Base-by-base conservation (phyloP, 35 echinoderm and acorn worm species). In the Heliocidaris erythrogramma region DNA sequence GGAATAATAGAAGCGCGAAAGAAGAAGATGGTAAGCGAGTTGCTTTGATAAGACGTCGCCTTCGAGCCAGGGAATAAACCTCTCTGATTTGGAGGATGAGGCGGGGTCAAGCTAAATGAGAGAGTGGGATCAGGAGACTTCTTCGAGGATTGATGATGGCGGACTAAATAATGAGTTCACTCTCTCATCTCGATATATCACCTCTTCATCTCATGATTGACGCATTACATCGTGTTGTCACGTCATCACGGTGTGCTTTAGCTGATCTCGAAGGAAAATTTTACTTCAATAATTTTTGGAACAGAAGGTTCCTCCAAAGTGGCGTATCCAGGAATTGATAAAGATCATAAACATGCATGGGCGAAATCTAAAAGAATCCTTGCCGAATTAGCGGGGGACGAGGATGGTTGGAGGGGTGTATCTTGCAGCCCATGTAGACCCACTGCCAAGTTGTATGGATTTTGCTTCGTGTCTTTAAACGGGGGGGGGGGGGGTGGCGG, bases 81-180 rank as follows among this genome's bases (percentile, higher is more conserved):
- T 32, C 87, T 89, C 47, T 89, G 87, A 48, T 89, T 24, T 32
- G 87, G 87, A 48, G 47, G 87, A 89, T 89, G 32, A 89, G 87
- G 42, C 47, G 13, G 47, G 87, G 87, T 89, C 87, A 89, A 89
- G 87, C 87, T 89, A 89, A 89, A 89, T 89, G 87, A 89, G 87
- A 89, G 87, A 89, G 87, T 47, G 87, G 87, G 87, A 89, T 89
- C 65, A 78, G 65, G 8, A 78, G 65, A n/a, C 65, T 78, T 78
- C 65, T 78, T 17, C 65, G 4, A 78, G 65, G 65, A 78, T 78
- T 78, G 65, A 78, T 89, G 87, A 47, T 89, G 31, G 87, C 12
- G 87, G 47, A 48, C 87, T 47, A 89, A 89, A 89, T 89, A 89
- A 89, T 89, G 87, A 89, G 87, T 89, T 89, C 47, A 78, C 65